A percentile compares a stretch with the other conserved stretches of the same genome.
Conservation (phyloP, 2,888 invertebrate genomes). For the Xylocampa areola region DNA sequence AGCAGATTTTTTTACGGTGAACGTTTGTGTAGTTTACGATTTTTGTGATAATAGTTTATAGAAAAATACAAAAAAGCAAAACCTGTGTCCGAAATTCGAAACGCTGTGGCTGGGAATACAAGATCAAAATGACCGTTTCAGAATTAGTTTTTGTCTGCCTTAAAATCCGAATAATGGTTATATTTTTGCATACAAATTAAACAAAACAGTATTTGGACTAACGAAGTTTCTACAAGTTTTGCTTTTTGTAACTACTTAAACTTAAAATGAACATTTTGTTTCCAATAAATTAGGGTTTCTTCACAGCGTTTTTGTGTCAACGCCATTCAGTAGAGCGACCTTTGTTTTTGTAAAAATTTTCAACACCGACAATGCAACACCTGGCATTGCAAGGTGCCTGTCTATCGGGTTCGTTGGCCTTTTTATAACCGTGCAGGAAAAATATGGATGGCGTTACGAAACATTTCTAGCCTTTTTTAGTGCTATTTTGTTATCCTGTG, state of each 20-base stretch:
- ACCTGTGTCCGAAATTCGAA: slow-evolving; percentile 26
- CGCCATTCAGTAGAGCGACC: slow-evolving; percentile 66
- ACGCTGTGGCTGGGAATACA: neutral
- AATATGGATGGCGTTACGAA: slow-evolving; percentile 70
- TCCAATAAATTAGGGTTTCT: slow-evolving; percentile 51
- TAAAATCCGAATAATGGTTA: neutral
- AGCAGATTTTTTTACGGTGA: slow-evolving; percentile 55
- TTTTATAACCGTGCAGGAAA: slow-evolving; percentile 49
- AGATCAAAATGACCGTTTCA: slow-evolving; percentile 15
- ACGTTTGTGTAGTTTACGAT: slow-evolving; percentile 53
- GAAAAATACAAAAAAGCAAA: slow-evolving; percentile 37
- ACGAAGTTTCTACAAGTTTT: slow-evolving; percentile 38
- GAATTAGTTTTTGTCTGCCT: neutral
- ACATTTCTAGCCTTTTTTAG: slow-evolving; percentile 67
- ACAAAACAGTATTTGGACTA: slow-evolving; percentile 4
- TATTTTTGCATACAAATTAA: neutral
- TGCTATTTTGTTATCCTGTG: slow-evolving; percentile 66
- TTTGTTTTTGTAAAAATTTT: slow-evolving; percentile 61
- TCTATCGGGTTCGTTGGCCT: slow-evolving; percentile 65
- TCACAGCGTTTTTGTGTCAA: slow-evolving; percentile 61
- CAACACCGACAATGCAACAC: slow-evolving; percentile 60
- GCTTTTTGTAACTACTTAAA: slow-evolving; percentile 32
- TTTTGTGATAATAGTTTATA: slow-evolving; percentile 50
- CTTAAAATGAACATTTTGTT: slow-evolving; percentile 43
- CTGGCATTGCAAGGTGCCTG: slow-evolving; percentile 59